Percentiles rank a stretch among this genome's conserved stretches.
Conservation (phyloP, 2,888 invertebrate species). For the Pyrrhosoma nymphula region DNA sequence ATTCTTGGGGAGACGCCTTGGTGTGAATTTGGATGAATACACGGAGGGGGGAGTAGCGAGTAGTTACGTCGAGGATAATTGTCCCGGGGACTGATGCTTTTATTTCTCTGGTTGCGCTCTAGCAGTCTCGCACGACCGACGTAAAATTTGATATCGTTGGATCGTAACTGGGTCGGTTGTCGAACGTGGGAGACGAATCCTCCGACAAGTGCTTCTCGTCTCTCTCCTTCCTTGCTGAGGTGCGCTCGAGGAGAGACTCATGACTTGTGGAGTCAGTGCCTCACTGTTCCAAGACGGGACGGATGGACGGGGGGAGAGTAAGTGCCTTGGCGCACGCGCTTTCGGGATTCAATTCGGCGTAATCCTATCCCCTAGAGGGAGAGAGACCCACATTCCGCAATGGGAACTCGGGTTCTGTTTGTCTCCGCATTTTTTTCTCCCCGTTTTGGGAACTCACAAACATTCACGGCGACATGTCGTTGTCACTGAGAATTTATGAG, state of each 20-base stretch:
- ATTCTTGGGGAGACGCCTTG: background rate
- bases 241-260: background rate
- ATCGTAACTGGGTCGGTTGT: slow-evolving; percentile 16
- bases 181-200: background rate
- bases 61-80: background rate
- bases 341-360: background rate
- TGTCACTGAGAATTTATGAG: too few relatives aligned
- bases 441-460: too few relatives aligned
- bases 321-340: background rate
- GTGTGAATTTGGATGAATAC: background rate
- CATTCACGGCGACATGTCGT: too few relatives aligned
- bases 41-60: background rate
- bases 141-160: background rate
- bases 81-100: background rate
- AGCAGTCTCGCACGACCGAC: background rate
- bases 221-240: background rate
- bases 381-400: background rate
- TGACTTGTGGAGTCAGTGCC: background rate
- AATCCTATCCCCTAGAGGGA: background rate
- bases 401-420: background rate
- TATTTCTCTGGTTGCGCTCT: background rate
- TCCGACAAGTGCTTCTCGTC: background rate
- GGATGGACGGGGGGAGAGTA: too few relatives aligned
- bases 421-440: too few relatives aligned
- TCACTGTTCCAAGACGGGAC: background rate